Percentiles rank a stretch among this genome's conserved stretches.
phyloP scores from a whole-genome alignment of 2,888 invertebrate genomes.

The Xanthorhoe spadicearia region DNA sequence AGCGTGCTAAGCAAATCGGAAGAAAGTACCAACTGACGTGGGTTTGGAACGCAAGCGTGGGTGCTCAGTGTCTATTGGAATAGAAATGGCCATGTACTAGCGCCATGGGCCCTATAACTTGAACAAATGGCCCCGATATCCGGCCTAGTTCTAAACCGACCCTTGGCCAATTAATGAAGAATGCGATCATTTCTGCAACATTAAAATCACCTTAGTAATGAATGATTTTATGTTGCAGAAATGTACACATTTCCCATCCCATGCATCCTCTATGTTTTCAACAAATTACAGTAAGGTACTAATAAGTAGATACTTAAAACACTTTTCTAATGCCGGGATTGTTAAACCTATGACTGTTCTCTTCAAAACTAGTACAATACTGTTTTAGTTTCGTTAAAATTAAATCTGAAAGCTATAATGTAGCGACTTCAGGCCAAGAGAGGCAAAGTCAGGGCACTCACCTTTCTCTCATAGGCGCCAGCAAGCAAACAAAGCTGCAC shows the following conservation, averaged over 20 bases:
- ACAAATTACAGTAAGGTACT: no score
- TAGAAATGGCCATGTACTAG: conserved; percentile 58
- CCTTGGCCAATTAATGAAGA: conserved; percentile 38
- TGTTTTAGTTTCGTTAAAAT: not conserved
- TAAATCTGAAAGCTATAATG: not conserved
- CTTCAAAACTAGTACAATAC: not conserved
- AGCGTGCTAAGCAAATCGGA: conserved; percentile 26
- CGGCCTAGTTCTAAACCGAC: conserved; percentile 49
- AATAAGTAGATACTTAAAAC: no score
- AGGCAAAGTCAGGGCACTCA: conserved; percentile 54
- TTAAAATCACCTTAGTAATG: no score
- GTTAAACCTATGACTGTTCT: not conserved
- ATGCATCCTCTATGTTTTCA: no score
- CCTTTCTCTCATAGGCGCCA: conserved; percentile 63
- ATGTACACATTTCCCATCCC: no score
- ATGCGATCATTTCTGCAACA: no score
- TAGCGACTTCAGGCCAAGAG: not conserved
- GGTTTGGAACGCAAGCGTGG: conserved; percentile 53
- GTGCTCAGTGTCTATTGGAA: conserved; percentile 50
- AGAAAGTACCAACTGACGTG: conserved; percentile 44
- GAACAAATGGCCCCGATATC: conserved; percentile 57
- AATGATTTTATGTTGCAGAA: not conserved
- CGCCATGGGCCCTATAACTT: conserved; percentile 48
- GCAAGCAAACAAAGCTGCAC: conserved; percentile 64
- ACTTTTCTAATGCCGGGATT: not conserved